Conservation (phyloP, 37 sponge, comb jelly and placozoan species). For the Cliona cf. orientalis region DNA sequence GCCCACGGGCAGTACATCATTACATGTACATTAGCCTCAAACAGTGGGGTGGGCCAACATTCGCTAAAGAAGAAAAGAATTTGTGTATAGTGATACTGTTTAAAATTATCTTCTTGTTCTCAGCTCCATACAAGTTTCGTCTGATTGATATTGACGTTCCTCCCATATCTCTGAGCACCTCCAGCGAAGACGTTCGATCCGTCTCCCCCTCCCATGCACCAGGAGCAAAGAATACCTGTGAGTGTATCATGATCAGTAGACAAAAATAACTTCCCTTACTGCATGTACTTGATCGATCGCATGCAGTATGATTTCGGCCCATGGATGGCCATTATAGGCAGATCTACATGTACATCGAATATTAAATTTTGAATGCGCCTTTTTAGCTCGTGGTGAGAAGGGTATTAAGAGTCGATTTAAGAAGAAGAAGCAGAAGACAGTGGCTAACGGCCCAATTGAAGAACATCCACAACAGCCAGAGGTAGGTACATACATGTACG, state of each 20-base stretch:
- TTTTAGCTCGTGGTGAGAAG: neutral
- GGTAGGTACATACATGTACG: neutral
- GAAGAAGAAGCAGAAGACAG: neutral
- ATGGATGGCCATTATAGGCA: no score
- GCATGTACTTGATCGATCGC: no score
- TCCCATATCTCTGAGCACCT: neutral
- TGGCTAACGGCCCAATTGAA: constrained; percentile 5
- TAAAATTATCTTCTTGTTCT: neutral
- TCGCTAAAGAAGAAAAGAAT: neutral
- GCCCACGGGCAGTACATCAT: no score
- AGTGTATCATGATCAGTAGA: no score
- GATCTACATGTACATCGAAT: no score
- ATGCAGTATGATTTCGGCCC: no score
- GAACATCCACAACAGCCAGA: neutral
- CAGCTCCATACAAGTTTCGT: constrained; percentile 29
- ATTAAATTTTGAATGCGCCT: neutral
- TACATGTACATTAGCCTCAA: neutral
- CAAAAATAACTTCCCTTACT: no score
- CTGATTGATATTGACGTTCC: neutral
- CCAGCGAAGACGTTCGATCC: constrained; percentile 12
- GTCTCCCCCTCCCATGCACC: constrained; percentile 1
- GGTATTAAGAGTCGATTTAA: neutral
- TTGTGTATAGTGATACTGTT: neutral
- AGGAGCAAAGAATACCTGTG: no score
- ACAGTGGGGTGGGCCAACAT: no score